Evolutionary conservation across 2,113 vertebrate genomes (phyloP).

Genomic region (Menidia beryllina): DNA sequence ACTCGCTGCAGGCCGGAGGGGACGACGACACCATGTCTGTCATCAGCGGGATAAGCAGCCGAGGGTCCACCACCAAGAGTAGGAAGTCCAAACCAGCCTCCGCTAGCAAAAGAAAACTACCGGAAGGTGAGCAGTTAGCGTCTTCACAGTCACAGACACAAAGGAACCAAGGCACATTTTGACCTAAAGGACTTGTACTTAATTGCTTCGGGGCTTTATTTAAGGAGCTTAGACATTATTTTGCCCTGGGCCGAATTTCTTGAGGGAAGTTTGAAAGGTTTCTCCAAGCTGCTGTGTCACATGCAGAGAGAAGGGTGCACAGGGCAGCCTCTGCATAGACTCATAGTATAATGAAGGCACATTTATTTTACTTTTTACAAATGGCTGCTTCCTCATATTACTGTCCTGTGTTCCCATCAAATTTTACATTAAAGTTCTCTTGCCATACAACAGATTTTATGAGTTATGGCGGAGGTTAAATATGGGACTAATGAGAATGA

Average conservation of each 20-base stretch:
- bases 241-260: neutral
- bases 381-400: too few relatives aligned
- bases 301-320: too few relatives aligned
- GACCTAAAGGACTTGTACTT: neutral
- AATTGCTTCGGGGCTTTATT: neutral
- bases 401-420: too few relatives aligned
- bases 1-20: constrained; percentile 92
- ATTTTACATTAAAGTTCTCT: too few relatives aligned
- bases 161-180: too few relatives aligned
- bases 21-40: constrained; percentile 98
- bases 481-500: too few relatives aligned
- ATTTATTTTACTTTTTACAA: too few relatives aligned
- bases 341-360: too few relatives aligned
- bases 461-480: too few relatives aligned
- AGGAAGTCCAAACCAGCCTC: constrained; percentile 91
- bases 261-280: neutral
- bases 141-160: neutral
- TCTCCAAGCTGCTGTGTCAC: neutral
- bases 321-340: too few relatives aligned
- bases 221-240: neutral
- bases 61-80: constrained; percentile 90
- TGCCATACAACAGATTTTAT: too few relatives aligned
- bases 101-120: constrained; percentile 92
- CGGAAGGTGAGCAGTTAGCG: constrained; percentile 83
- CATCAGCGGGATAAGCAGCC: constrained; percentile 93